A percentile compares a stretch with the other conserved stretches of the same genome.
Evolutionary conservation across 2,888 invertebrate genomes (phyloP).

Genomic region (Rhamphomyia laevipes): DNA sequence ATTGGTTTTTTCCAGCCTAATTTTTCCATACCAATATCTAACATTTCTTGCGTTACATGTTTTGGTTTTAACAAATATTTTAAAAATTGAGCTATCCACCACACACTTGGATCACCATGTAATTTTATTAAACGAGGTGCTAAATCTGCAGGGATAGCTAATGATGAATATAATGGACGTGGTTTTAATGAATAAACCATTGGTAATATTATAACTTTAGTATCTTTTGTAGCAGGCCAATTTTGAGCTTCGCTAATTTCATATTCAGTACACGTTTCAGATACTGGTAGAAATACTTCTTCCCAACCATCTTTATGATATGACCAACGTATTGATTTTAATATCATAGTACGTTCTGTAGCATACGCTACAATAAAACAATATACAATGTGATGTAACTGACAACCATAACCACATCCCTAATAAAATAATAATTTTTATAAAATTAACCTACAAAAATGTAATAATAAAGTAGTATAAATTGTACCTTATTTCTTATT

Average conservation of each 20-base stretch:
- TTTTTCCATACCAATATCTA: slow-evolving; percentile 63
- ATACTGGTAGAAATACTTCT: slow-evolving; percentile 82
- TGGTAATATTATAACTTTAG: slow-evolving; percentile 79
- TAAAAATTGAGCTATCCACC: too few relatives aligned
- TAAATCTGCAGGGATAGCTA: slow-evolving; percentile 85
- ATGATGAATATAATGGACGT: slow-evolving; percentile 75
- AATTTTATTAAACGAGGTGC: slow-evolving; percentile 63
- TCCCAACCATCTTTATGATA: slow-evolving; percentile 92
- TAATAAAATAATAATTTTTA: slow-evolving; percentile 67
- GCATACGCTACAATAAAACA: too few relatives aligned
- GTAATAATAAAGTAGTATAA: too few relatives aligned
- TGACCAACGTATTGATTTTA: slow-evolving; percentile 96
- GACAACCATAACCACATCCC: slow-evolving; percentile 99
- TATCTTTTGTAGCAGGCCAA: slow-evolving; percentile 68
- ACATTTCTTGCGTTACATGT: too few relatives aligned
- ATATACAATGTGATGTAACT: slow-evolving; percentile 93
- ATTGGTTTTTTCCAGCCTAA: slow-evolving; percentile 76
- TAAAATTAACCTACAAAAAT: slow-evolving; percentile 81
- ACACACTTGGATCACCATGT: slow-evolving; percentile 91
- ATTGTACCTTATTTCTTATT: too few relatives aligned
- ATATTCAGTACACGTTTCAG: slow-evolving; percentile 67
- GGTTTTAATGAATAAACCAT: slow-evolving; percentile 86
- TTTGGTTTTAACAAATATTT: too few relatives aligned
- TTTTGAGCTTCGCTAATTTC: slow-evolving; percentile 53
- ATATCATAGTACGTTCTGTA: too few relatives aligned